phyloP scores from a whole-genome alignment of 2,113 vertebrate species.

The Andinoacara biseriatus region DNA sequence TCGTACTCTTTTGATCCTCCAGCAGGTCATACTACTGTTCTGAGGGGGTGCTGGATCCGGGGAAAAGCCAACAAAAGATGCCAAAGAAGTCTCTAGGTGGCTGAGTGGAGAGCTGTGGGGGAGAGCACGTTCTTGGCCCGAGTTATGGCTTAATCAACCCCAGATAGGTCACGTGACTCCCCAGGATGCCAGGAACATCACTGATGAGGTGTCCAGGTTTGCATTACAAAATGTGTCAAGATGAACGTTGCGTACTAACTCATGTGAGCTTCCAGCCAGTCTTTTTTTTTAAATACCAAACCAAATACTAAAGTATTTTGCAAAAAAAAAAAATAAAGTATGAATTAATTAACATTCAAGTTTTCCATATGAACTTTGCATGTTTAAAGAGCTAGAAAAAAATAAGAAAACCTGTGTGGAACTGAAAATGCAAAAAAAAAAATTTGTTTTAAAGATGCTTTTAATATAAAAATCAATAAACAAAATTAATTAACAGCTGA shows the following conservation, averaged over 20 bases:
- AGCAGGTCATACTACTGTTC: neutral
- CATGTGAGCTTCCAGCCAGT: rapidly evolving
- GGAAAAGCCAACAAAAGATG: constrained; percentile 11
- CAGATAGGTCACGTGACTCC: neutral
- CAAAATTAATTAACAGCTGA: neutral
- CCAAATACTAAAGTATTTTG: too few relatives aligned
- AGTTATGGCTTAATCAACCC: constrained; percentile 4
- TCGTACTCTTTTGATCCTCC: neutral
- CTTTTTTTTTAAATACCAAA: too few relatives aligned
- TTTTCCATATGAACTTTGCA: rapidly evolving
- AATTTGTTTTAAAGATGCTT: neutral
- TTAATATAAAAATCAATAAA: too few relatives aligned
- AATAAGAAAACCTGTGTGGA: neutral
- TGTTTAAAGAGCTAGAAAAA: neutral
- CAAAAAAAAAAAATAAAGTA: too few relatives aligned
- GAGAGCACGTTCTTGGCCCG: neutral
- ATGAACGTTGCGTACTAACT: neutral
- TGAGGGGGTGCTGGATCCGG: neutral
- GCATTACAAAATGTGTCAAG: neutral
- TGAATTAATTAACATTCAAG: neutral
- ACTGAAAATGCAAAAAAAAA: neutral
- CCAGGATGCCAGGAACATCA: neutral
- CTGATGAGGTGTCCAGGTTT: neutral
- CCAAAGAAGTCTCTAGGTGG: constrained; percentile 11
- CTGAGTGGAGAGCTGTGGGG: constrained; percentile 5